Conservation (phyloP, 2,888 invertebrate genomes). For the Marronus borbonicus region DNA sequence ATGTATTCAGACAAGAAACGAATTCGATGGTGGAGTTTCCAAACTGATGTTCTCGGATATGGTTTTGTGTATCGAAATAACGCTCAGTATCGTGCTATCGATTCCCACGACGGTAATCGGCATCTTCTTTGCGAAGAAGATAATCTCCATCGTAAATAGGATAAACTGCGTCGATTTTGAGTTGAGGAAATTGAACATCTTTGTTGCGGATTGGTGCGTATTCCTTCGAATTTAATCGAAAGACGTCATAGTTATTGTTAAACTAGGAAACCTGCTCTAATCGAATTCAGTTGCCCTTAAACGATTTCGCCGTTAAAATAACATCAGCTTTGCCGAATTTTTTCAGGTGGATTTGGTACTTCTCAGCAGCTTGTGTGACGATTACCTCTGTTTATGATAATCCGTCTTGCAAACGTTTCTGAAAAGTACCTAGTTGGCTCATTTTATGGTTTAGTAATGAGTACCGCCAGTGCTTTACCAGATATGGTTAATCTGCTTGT, state of each 20-base stretch:
- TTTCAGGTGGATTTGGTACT: conserved; percentile 7
- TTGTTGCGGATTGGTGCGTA: background rate
- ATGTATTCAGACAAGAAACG: background rate
- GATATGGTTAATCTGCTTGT: conserved; percentile 55
- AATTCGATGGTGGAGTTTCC: background rate
- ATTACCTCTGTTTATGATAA: background rate
- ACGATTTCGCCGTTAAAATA: too few species aligned
- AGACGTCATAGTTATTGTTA: too few species aligned
- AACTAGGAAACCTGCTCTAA: too few species aligned
- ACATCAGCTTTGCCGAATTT: too few species aligned
- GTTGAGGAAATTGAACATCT: background rate
- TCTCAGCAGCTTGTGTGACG: background rate
- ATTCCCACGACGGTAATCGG: background rate
- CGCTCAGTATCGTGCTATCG: background rate
- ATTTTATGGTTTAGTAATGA: background rate
- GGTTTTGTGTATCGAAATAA: background rate
- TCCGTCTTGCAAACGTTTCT: background rate
- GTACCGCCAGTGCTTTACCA: background rate
- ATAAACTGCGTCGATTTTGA: conserved; percentile 14
- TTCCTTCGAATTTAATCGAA: too few species aligned
- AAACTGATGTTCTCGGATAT: background rate
- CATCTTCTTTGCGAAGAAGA: conserved; percentile 11
- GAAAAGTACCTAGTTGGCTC: background rate
- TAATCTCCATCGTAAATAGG: conserved; percentile 27
- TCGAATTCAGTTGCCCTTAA: too few species aligned